Evolutionary conservation across 2,888 invertebrate genomes (phyloP).

Genomic region (Apoda limacodes): DNA sequence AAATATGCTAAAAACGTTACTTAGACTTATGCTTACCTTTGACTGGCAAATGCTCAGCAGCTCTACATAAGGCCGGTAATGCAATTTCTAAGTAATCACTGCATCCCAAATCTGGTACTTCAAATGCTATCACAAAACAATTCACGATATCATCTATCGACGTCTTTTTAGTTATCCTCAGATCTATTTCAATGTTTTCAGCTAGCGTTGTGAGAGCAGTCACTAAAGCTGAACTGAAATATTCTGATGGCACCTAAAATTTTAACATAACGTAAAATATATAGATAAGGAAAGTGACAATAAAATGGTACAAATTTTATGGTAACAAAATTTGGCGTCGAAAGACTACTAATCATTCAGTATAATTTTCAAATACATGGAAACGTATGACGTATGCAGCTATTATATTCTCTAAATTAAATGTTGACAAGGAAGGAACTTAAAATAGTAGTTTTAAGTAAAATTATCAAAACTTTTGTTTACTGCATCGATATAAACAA

Average conservation of each 20-base stretch:
- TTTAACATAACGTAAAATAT: neutral
- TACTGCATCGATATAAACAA: no score
- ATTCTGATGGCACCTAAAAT: slow-evolving; percentile 54
- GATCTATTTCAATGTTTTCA: slow-evolving; percentile 78
- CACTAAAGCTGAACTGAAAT: slow-evolving; percentile 74
- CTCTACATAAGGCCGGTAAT: slow-evolving; percentile 82
- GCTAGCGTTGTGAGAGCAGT: slow-evolving; percentile 80
- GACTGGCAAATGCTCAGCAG: slow-evolving; percentile 78
- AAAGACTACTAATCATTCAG: no score
- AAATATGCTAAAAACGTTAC: no score
- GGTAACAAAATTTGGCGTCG: no score
- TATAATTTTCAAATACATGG: no score
- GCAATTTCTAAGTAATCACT: slow-evolving; percentile 87
- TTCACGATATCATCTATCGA: slow-evolving; percentile 69
- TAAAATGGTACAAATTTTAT: neutral
- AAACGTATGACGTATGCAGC: no score
- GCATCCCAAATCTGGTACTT: slow-evolving; percentile 79
- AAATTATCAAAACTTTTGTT: no score
- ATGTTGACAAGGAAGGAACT: no score
- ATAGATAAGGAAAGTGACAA: no score
- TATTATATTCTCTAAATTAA: no score
- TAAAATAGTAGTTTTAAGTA: no score
- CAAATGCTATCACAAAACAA: slow-evolving; percentile 79
- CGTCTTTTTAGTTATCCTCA: slow-evolving; percentile 67
- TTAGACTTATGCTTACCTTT: no score